Evolutionary conservation across 2,888 invertebrate species (phyloP).

Genomic region (Drosophila greeni): DNA sequence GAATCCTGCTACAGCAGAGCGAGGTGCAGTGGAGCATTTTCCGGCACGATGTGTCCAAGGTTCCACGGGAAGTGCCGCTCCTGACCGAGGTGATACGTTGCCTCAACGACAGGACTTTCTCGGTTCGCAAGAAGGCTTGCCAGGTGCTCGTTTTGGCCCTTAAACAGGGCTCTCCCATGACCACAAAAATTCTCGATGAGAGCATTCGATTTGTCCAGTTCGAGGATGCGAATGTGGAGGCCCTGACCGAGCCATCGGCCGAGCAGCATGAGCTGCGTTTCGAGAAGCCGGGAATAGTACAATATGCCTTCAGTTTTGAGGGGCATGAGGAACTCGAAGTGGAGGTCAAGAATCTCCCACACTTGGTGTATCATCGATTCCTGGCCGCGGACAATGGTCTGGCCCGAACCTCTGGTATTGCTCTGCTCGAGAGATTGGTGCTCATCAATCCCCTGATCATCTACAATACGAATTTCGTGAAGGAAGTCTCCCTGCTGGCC

Average conservation of each 20-base stretch:
- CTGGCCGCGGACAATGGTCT: constrained; percentile 65
- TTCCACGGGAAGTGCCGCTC: constrained; percentile 75
- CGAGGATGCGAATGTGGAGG: constrained; percentile 56
- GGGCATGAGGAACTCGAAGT: constrained; percentile 68
- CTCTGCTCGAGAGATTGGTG: constrained; percentile 72
- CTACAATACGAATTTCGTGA: constrained; percentile 76
- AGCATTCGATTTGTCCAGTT: constrained; percentile 69
- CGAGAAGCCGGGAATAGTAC: constrained; percentile 60
- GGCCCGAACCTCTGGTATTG: constrained; percentile 73
- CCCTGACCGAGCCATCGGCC: constrained; percentile 59
- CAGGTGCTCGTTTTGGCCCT: constrained; percentile 72
- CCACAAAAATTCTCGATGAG: constrained; percentile 73
- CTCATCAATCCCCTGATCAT: constrained; percentile 75
- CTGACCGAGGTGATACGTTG: constrained; percentile 73
- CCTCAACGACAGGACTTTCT: constrained; percentile 73
- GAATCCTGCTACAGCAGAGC: constrained; percentile 73
- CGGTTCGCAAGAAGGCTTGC: constrained; percentile 74
- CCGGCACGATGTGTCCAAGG: constrained; percentile 75
- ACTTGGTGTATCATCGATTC: constrained; percentile 69
- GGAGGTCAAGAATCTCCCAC: constrained; percentile 70
- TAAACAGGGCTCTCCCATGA: constrained; percentile 71
- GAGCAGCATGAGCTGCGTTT: constrained; percentile 70
- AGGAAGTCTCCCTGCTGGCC: constrained; percentile 69
- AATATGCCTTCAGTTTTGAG: constrained; percentile 73
- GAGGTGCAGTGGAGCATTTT: constrained; percentile 78